Percentiles rank a stretch among this genome's conserved stretches.
Conservation (phyloP, 2,113 vertebrate genomes). For the Otocyon megalotis region DNA sequence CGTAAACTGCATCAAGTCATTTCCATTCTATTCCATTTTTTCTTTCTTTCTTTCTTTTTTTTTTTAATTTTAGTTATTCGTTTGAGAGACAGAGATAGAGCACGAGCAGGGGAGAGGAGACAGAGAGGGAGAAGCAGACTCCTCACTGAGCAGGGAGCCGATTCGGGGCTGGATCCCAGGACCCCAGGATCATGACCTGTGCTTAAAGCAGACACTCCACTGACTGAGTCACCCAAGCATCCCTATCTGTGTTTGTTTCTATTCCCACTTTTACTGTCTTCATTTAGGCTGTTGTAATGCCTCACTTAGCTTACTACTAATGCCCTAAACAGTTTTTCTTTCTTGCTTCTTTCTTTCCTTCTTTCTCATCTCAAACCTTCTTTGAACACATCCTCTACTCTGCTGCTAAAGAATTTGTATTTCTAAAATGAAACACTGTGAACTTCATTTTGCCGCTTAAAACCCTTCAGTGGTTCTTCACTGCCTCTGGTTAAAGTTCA, state of each 20-base stretch:
- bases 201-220: no score
- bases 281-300: neutral
- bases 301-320: neutral
- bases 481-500: neutral
- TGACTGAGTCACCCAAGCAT: no score
- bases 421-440: neutral
- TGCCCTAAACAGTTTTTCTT: neutral
- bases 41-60: no score
- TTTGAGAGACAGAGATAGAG: no score
- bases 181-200: no score
- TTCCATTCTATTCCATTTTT: neutral
- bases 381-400: conserved; percentile 1
- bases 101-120: no score
- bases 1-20: neutral
- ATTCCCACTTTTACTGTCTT: neutral
- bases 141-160: no score
- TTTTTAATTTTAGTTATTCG: no score
- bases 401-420: neutral
- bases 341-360: conserved; percentile 22
- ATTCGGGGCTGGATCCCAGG: no score
- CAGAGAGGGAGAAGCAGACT: no score
- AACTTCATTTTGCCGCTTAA: conserved; percentile 11
- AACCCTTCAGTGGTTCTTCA: neutral
- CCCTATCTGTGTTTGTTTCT: neutral
- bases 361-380: conserved; percentile 13